Base-by-base conservation (phyloP, 37 sponge, comb jelly and placozoan genomes). In the Eunapius fragilis region DNA sequence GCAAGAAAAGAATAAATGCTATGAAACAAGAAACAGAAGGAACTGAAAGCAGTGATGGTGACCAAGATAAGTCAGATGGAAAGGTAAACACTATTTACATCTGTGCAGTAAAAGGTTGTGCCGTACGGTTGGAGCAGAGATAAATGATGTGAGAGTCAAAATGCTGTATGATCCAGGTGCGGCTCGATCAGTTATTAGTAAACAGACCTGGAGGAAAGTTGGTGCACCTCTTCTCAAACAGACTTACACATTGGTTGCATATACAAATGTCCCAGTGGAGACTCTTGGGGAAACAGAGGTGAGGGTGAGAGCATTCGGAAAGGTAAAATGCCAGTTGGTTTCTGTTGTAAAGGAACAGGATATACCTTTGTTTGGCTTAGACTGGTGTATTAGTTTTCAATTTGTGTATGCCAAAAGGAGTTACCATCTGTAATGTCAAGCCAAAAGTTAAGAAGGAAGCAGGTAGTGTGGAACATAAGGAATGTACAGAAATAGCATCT, bases 121-220 rank as follows among this genome's bases (percentile, higher is more conserved):
- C 58, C 7, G 58, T 19, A 58, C 7, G 58, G 14, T 58, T 58
- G 58, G 58, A 58, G 58, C 58, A 58, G 17, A 58, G 58, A 58
- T 58, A 58, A 58, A 58, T 58, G 58, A 17, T 17, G 58, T 58
- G 58, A 4, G 14, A 58, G 58, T 58, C 58, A 58, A 58, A 58
- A 58, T 58, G 58, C 58, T 58, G 58, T 58, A 58, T 58, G 27
- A 13, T 73, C n/a, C n/a, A n/a, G n/a, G n/a, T n/a, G n/a, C n/a
- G n/a, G n/a, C n/a, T n/a, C 31, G 32, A 73, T 73, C 27, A 34
- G 32, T 73, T 33, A 73, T 73, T 13, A 73, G 74, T 73, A 28
- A 31, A 34, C 74, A 73, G 0, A 73, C 74, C 31, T 33, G 31
- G 74, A 13, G 58, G 58, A 58, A 58, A 58, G 31, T 33, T 58